These are phyloP conservation scores for Oryzias javanicus DNA, from an alignment of 2,113 vertebrate genomes.

Conservation along the genomic window DNA sequence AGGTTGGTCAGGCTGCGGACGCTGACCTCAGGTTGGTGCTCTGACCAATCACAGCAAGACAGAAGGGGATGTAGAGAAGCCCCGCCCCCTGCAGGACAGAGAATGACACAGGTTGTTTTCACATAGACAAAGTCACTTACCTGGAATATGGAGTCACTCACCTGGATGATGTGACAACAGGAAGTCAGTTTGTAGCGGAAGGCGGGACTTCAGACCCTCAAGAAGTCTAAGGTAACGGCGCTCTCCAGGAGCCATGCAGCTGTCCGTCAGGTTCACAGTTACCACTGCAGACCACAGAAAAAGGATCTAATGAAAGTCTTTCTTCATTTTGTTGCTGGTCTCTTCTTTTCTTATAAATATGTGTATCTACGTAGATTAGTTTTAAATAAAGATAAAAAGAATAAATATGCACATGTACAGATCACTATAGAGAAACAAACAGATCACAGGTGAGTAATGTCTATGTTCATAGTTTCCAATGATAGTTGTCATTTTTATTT, in stretches of 20 bases:
- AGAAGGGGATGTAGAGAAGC: slow-evolving; percentile 78
- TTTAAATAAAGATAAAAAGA: no score
- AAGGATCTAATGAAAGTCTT: no score
- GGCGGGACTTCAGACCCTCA: slow-evolving; percentile 84
- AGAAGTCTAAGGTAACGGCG: slow-evolving; percentile 80
- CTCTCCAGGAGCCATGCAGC: slow-evolving; percentile 74
- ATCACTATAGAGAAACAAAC: no score
- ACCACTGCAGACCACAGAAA: slow-evolving; percentile 54
- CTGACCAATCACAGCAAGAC: slow-evolving; percentile 75
- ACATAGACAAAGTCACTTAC: neutral
- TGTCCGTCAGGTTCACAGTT: slow-evolving; percentile 82
- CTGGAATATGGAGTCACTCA: slow-evolving; percentile 16
- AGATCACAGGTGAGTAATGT: no score
- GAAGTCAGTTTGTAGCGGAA: slow-evolving; percentile 83
- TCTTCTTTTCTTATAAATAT: no score
- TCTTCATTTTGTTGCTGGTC: no score
- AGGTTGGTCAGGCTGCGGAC: slow-evolving; percentile 66
- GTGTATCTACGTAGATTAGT: no score
- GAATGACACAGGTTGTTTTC: neutral
- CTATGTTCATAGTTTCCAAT: no score
- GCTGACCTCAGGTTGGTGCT: slow-evolving; percentile 75
- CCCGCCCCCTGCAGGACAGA: slow-evolving; percentile 47
- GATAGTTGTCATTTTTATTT: no score
- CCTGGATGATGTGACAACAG: slow-evolving; percentile 70
- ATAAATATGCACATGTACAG: no score